Evolutionary conservation across 2,888 invertebrate species (phyloP).

Genomic region (Plebejus melissa): DNA sequence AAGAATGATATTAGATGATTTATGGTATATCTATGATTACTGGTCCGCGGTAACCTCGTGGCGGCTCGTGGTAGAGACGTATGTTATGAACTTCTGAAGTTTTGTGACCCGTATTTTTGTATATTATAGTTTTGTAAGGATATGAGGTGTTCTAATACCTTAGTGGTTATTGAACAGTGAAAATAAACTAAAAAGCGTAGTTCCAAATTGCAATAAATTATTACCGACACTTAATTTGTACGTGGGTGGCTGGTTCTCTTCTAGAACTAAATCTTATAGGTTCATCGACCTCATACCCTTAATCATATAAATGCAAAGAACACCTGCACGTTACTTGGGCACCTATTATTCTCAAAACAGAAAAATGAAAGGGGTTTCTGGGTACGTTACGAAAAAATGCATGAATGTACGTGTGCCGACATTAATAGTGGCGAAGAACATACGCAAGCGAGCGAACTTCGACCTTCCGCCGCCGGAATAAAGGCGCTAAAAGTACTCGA

Average conservation of each 20-base stretch:
- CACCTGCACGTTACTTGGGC: slow-evolving; percentile 37
- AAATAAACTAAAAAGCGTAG: not conserved
- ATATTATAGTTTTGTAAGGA: not conserved
- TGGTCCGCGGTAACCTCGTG: no score
- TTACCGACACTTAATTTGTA: not conserved
- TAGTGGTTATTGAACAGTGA: not conserved
- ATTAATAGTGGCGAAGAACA: slow-evolving; percentile 29
- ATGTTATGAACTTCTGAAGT: no score
- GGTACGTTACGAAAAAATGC: slow-evolving; percentile 39
- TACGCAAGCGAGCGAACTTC: slow-evolving; percentile 29
- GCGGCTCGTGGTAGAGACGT: no score
- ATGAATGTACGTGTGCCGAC: slow-evolving; percentile 38
- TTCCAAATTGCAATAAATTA: not conserved
- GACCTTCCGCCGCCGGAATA: slow-evolving; percentile 32
- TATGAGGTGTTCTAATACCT: not conserved
- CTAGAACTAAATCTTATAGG: slow-evolving; percentile 31
- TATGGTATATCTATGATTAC: no score
- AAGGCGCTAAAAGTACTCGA: slow-evolving; percentile 30
- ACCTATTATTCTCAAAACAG: slow-evolving; percentile 40
- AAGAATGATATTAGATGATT: no score
- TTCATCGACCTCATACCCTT: slow-evolving; percentile 36
- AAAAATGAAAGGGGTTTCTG: slow-evolving; percentile 38
- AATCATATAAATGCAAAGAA: slow-evolving; percentile 39
- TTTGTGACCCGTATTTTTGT: no score
- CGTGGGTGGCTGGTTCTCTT: not conserved